Base-by-base conservation (phyloP, 1,140 invertebrate species). In the Grapholita molesta region DNA sequence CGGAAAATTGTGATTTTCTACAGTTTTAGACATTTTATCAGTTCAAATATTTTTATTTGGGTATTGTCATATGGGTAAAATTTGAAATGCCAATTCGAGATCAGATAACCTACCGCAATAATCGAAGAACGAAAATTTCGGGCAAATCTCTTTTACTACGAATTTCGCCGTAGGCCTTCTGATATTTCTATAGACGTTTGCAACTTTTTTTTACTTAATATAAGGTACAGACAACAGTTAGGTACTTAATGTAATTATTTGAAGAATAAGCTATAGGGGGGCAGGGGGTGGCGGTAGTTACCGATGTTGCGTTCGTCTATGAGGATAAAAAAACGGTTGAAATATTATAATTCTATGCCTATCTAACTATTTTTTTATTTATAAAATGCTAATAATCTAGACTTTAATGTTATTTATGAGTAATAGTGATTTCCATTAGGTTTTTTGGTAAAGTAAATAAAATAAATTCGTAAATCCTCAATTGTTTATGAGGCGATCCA, bases 1-100 rank as follows among this genome's bases (percentile, higher is more conserved):
- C 77, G 48, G 65, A 79, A 79, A 79, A 79, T 76, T 79, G 77
- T 70, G 73, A 71, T 61, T 69, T 52, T 70, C 70, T 69, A 64
- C 35, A 64, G 68, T 68, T 66, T 68, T 68, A 74, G 64, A 78
- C 55, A 61, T 61, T 9, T 30, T 61, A 72, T 74, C 71, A 79
- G 74, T 76, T 71, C 74, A 35, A 21, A 70, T 48, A 69, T 77
- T 64, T 72, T 35, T 33, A 61, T 69, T 64, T 57, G 55, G 69
- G 72, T 79, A 79, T 79, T 79, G 77, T 79, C 74, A 67, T 23
- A 48, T 11, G 24, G 18, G 28, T 61, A 30, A 30, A 28, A 30
- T n/a, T 48, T 25, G 55, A 61, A 61, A 61, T 61, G 15, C 53
- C 11, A 24, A 6, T 57, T 28, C 24, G 48, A 57, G 12, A 28